A percentile compares a stretch with the other conserved stretches of the same genome.
Evolutionary conservation across 2,888 invertebrate species (phyloP).

Genomic region (Graphium colonna): DNA sequence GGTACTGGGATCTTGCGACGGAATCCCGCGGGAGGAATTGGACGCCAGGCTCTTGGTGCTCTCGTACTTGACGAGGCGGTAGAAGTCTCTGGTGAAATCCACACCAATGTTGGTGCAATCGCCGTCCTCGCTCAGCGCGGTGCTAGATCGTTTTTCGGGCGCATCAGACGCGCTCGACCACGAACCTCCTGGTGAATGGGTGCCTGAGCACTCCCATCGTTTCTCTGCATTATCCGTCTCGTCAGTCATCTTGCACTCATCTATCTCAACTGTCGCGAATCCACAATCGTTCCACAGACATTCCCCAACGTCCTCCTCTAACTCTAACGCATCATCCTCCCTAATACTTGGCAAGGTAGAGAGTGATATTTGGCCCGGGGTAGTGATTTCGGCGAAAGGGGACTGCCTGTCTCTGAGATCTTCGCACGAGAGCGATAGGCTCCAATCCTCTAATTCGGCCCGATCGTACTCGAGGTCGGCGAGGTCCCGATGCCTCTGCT

Average conservation of each 20-base stretch:
- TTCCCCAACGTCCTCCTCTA: slow-evolving; percentile 87
- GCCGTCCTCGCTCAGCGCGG: slow-evolving; percentile 85
- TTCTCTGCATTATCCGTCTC: slow-evolving; percentile 74
- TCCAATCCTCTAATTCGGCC: slow-evolving; percentile 90
- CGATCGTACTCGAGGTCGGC: slow-evolving; percentile 87
- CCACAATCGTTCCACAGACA: slow-evolving; percentile 88
- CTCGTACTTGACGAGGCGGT: slow-evolving; percentile 89
- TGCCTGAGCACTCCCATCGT: slow-evolving; percentile 82
- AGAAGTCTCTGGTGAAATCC: slow-evolving; percentile 89
- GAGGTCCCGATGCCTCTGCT: slow-evolving; percentile 84
- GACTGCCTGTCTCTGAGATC: slow-evolving; percentile 81
- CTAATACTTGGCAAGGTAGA: slow-evolving; percentile 86
- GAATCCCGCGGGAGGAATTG: slow-evolving; percentile 84
- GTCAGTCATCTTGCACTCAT: slow-evolving; percentile 81
- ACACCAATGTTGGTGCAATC: slow-evolving; percentile 84
- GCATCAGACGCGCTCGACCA: slow-evolving; percentile 80
- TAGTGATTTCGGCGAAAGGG: slow-evolving; percentile 73
- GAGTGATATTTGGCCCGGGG: slow-evolving; percentile 82
- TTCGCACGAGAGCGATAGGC: slow-evolving; percentile 85
- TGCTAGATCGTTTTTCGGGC: slow-evolving; percentile 85
- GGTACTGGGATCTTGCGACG: slow-evolving; percentile 73
- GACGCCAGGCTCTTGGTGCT: slow-evolving; percentile 89
- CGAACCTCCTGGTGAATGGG: slow-evolving; percentile 81
- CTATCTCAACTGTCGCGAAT: slow-evolving; percentile 83
- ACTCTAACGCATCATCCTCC: slow-evolving; percentile 85